Conservation (phyloP, 1,140 invertebrate genomes). For the Pseudachorutes palmiensis region DNA sequence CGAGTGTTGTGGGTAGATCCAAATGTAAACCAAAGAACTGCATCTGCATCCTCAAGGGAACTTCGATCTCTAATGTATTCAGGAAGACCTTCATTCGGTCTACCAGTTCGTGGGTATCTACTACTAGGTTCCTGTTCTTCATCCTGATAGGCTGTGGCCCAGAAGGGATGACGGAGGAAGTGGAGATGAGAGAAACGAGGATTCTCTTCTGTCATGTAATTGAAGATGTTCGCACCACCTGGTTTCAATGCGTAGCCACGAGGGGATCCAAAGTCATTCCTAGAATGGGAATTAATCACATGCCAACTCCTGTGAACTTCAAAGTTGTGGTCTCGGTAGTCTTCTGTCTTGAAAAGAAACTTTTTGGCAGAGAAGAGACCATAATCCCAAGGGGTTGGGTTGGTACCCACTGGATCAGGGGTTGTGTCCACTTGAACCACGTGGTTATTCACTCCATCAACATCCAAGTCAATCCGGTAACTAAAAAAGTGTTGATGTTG, state of each 20-base stretch:
- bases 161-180: background rate
- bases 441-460: constrained; percentile 20
- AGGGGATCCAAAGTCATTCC: background rate
- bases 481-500: constrained; percentile 24
- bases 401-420: background rate
- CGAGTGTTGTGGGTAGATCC: background rate
- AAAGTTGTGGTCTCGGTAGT: background rate
- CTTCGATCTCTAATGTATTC: background rate
- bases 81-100: background rate
- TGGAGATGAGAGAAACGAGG: background rate
- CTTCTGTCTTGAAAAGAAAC: background rate
- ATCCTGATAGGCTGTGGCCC: constrained; percentile 5
- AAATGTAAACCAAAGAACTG: background rate
- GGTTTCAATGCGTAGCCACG: background rate
- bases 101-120: background rate
- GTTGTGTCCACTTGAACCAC: constrained; percentile 14
- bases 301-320: background rate
- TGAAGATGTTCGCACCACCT: background rate
- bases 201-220: background rate
- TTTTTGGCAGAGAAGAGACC: background rate
- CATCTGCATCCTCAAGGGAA: background rate
- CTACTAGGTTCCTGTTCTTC: background rate
- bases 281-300: background rate
- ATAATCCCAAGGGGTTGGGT: background rate
- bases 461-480: constrained; percentile 15